A percentile compares a stretch with the other conserved stretches of the same genome.
These are phyloP conservation scores for Anagrus nilaparvatae DNA, from an alignment of 1,140 invertebrate genomes.

Conservation along the genomic window DNA sequence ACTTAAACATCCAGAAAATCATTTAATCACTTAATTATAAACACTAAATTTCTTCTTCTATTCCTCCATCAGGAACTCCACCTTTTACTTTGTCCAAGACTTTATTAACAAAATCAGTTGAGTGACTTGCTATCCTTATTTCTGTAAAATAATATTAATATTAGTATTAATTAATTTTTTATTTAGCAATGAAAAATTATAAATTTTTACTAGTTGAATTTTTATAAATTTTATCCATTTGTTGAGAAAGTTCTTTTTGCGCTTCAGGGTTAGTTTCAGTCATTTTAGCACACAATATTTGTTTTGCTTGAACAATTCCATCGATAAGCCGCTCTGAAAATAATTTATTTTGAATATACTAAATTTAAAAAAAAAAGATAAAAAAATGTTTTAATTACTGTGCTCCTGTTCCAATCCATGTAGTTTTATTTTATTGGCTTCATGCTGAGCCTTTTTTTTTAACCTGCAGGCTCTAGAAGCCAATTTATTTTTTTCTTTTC, in stretches of 20 bases:
- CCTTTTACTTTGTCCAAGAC: constrained; percentile 67
- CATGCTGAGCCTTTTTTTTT: constrained; percentile 92
- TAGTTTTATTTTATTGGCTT: constrained; percentile 91
- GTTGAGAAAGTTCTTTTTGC: constrained; percentile 52
- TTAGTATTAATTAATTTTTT: constrained; percentile 6
- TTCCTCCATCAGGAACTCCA: constrained; percentile 53
- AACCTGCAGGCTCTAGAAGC: constrained; percentile 90
- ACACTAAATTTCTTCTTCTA: too few species aligned
- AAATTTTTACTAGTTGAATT: constrained; percentile 50
- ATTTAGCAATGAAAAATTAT: constrained; percentile 4
- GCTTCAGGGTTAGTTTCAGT: constrained; percentile 42
- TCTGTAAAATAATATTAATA: constrained; percentile 45
- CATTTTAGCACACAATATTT: constrained; percentile 51
- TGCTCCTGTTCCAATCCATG: constrained; percentile 90
- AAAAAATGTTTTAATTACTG: constrained; percentile 45
- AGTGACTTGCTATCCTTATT: constrained; percentile 66
- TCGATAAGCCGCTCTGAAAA: constrained; percentile 54
- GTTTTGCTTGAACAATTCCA: constrained; percentile 56
- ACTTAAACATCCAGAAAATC: too few species aligned
- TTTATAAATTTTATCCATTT: constrained; percentile 57
- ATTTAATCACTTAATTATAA: constrained; percentile 42
- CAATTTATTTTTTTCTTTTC: constrained; percentile 96
- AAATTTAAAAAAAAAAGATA: constrained; percentile 5
- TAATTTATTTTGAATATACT: neutral
- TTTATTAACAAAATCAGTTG: constrained; percentile 79